Evolutionary conservation across 2,113 vertebrate species (phyloP).

Genomic region (Pionites leucogaster): DNA sequence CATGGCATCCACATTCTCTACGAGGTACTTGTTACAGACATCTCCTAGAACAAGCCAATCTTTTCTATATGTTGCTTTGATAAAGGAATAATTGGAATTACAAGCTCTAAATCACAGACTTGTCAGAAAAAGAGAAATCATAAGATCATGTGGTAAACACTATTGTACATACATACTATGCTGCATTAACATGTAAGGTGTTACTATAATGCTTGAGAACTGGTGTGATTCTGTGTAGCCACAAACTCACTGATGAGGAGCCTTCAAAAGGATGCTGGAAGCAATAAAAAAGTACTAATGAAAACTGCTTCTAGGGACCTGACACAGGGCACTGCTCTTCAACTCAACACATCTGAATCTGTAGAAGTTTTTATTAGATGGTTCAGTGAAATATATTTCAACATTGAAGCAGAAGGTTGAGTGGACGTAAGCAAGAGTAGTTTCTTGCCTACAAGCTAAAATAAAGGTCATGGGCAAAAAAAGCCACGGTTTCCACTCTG

Average conservation of each 20-base stretch:
- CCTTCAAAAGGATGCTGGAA: background rate
- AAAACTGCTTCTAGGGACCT: background rate
- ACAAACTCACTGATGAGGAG: background rate
- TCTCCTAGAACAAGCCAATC: background rate
- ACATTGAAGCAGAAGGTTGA: background rate
- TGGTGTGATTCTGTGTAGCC: background rate
- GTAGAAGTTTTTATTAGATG: background rate
- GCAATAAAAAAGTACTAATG: background rate
- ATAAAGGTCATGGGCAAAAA: background rate
- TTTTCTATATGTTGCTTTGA: background rate
- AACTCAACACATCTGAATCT: background rate
- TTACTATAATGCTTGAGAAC: background rate
- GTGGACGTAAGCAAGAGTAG: background rate
- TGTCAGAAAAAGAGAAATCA: background rate
- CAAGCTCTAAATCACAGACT: background rate
- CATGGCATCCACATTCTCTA: background rate
- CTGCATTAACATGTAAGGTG: background rate
- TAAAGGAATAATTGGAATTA: background rate
- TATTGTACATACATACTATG: background rate
- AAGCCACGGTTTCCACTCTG: background rate
- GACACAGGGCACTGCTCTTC: background rate
- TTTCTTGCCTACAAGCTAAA: background rate
- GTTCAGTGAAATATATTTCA: background rate
- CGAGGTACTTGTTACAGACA: rapidly evolving
- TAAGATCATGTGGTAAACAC: background rate